Percentiles rank a stretch among this genome's conserved stretches.
phyloP scores from a whole-genome alignment of 1,140 invertebrate genomes.

The Cydia fagiglandana region DNA sequence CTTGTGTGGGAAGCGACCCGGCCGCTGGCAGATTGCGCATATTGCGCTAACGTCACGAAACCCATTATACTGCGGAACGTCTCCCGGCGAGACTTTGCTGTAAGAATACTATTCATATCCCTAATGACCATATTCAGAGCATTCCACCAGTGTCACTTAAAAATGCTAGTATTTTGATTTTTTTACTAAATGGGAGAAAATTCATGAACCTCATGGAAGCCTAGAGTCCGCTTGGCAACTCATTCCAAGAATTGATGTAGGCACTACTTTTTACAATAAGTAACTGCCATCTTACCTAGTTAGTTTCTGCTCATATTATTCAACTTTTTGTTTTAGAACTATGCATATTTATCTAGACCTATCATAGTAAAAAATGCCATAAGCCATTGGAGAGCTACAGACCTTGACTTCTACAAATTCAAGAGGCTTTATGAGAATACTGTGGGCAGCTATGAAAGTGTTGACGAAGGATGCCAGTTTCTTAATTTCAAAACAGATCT shows the following conservation, averaged over 20 bases:
- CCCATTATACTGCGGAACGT: slow-evolving; percentile 84
- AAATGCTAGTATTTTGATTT: too few relatives aligned
- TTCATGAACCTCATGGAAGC: too few relatives aligned
- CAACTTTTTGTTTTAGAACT: slow-evolving; percentile 63
- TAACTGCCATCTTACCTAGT: too few relatives aligned
- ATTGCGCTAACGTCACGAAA: slow-evolving; percentile 83
- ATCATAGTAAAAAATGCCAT: slow-evolving; percentile 90
- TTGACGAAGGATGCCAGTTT: slow-evolving; percentile 92
- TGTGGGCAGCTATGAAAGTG: slow-evolving; percentile 83
- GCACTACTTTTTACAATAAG: too few relatives aligned
- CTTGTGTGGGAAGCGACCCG: slow-evolving; percentile 91
- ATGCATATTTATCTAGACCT: slow-evolving; percentile 89
- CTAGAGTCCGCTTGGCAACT: too few relatives aligned
- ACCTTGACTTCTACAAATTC: slow-evolving; percentile 88
- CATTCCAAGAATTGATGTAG: too few relatives aligned
- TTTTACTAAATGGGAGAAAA: too few relatives aligned
- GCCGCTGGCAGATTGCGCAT: slow-evolving; percentile 89
- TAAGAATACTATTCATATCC: slow-evolving; percentile 45
- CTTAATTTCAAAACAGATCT: slow-evolving; percentile 94
- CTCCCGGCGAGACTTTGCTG: slow-evolving; percentile 83
- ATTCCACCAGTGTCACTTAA: neutral
- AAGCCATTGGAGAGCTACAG: slow-evolving; percentile 87
- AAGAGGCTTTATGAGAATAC: slow-evolving; percentile 85
- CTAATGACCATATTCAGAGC: neutral
- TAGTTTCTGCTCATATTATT: neutral